A percentile compares a stretch with the other conserved stretches of the same genome.
These are phyloP conservation scores for Salticus scenicus DNA, from an alignment of 2,888 invertebrate genomes.

Conservation along the genomic window DNA sequence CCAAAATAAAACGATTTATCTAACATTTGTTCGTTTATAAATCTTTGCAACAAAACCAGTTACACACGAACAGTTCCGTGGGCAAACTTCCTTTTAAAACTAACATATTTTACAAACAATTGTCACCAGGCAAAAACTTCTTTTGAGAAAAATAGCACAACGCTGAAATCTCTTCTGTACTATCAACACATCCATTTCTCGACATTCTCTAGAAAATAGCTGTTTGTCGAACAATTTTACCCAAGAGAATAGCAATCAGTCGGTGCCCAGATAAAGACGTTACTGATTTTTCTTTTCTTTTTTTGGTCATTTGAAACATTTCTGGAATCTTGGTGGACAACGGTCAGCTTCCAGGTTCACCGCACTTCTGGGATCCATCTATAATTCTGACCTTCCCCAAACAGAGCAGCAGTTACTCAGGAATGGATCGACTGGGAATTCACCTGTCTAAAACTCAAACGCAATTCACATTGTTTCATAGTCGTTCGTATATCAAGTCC, in stretches of 20 bases:
- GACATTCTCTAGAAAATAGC: background rate
- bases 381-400: conserved; percentile 3
- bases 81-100: conserved; percentile 4
- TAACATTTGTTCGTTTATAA: background rate
- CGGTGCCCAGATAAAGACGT: background rate
- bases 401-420: background rate
- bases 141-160: background rate
- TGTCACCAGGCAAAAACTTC: conserved; percentile 7
- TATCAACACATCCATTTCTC: conserved; percentile 13
- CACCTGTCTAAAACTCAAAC: background rate
- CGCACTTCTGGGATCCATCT: conserved; percentile 17
- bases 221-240: conserved; percentile 19
- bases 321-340: conserved; percentile 8
- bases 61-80: background rate
- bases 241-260: conserved; percentile 5
- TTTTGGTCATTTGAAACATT: background rate
- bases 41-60: background rate
- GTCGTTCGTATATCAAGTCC: background rate
- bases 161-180: background rate
- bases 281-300: background rate
- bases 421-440: background rate
- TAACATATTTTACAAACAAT: conserved; percentile 2
- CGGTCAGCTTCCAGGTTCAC: background rate
- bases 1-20: background rate
- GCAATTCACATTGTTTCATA: conserved; percentile 1